These are phyloP conservation scores for Eriosoma lanigerum DNA, from an alignment of 1,140 invertebrate species.

Conservation along the genomic window DNA sequence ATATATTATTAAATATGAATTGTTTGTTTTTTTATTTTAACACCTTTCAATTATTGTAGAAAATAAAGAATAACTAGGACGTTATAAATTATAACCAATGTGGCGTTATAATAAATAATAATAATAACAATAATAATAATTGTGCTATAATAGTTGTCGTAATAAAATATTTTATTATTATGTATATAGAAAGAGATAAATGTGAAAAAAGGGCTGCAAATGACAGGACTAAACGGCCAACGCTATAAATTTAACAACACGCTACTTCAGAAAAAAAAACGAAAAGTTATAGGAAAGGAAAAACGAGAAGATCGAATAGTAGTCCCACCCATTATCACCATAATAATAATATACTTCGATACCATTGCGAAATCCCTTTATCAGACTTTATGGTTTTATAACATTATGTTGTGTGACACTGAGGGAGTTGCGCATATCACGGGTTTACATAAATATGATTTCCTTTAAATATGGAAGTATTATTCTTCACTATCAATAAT, in stretches of 20 bases:
- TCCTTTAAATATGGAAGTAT: too few relatives aligned
- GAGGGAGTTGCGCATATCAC: too few relatives aligned
- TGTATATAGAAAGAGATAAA: slow-evolving; percentile 17
- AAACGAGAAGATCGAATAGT: slow-evolving; percentile 6
- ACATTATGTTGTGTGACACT: not conserved
- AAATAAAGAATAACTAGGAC: too few relatives aligned
- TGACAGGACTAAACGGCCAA: slow-evolving; percentile 23
- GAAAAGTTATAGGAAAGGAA: slow-evolving; percentile 14
- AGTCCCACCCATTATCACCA: slow-evolving; percentile 4
- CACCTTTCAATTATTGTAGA: too few relatives aligned
- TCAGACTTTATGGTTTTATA: not conserved
- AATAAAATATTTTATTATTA: slow-evolving; percentile 12
- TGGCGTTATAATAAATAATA: slow-evolving; percentile 12
- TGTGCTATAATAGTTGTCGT: not conserved
- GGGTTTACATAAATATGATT: too few relatives aligned
- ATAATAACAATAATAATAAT: not conserved
- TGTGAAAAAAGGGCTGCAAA: slow-evolving; percentile 3
- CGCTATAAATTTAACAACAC: slow-evolving; percentile 25
- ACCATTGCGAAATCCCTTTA: not conserved
- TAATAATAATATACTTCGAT: slow-evolving; percentile 31
- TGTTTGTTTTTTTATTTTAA: too few relatives aligned
- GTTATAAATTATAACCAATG: too few relatives aligned
- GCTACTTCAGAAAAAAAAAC: slow-evolving; percentile 13
- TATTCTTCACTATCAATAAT: too few relatives aligned
- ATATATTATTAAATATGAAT: too few relatives aligned